These are phyloP conservation scores for Napeogenes inachia DNA, from an alignment of 2,888 invertebrate genomes.

Conservation along the genomic window DNA sequence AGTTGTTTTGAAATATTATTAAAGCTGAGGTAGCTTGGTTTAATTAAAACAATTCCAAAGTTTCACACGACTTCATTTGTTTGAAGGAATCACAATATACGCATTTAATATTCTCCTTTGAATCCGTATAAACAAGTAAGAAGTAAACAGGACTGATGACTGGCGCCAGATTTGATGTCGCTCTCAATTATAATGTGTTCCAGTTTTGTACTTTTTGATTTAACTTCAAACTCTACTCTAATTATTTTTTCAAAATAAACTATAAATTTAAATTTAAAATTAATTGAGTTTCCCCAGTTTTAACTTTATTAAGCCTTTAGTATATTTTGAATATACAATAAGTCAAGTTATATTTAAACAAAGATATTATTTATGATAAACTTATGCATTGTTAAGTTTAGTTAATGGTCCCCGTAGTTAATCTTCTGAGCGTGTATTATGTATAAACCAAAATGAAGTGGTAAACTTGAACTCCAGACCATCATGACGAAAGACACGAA, in stretches of 20 bases:
- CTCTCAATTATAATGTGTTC: not conserved
- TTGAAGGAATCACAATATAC: conserved; percentile 12
- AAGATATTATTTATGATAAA: no score
- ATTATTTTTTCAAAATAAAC: no score
- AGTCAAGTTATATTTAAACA: no score
- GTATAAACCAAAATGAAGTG: not conserved
- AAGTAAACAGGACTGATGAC: not conserved
- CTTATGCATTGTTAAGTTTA: no score
- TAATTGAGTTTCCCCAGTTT: no score
- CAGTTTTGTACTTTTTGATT: not conserved
- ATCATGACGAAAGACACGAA: not conserved
- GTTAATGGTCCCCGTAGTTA: no score
- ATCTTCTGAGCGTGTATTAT: no score
- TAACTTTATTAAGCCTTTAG: no score
- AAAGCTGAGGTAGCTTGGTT: conserved; percentile 21
- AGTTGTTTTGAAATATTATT: conserved; percentile 26
- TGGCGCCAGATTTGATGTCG: not conserved
- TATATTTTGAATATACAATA: no score
- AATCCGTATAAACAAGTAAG: conserved; percentile 5
- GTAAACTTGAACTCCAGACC: not conserved
- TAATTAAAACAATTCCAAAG: conserved; percentile 28
- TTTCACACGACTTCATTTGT: conserved; percentile 21
- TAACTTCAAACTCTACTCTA: not conserved
- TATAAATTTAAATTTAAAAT: no score
- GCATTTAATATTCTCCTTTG: conserved; percentile 5